Evolutionary conservation across 2,797 vertebrate species (phyloP).

Genomic region (Pseudocheirus occidentalis): DNA sequence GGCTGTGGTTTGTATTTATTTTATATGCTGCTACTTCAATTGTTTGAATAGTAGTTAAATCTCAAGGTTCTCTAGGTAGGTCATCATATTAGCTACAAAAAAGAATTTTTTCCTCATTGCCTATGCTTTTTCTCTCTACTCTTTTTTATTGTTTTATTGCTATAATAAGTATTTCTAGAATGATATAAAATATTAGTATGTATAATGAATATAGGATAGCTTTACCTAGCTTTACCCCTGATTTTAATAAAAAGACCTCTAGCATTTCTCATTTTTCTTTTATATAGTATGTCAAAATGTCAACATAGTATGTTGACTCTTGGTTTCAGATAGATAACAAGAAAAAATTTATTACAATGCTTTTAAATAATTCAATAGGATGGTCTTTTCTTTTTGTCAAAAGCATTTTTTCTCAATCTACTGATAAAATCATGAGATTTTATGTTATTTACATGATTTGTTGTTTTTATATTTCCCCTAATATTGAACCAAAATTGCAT

Average conservation of each 20-base stretch:
- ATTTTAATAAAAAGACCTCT: background rate
- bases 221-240: background rate
- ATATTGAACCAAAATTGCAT: background rate
- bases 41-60: background rate
- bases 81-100: background rate
- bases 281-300: background rate
- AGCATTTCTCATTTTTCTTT: background rate
- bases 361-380: background rate
- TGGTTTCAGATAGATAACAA: background rate
- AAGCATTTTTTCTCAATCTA: background rate
- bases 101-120: background rate
- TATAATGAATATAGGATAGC: background rate
- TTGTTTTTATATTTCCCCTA: background rate
- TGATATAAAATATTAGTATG: background rate
- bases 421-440: background rate
- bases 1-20: background rate
- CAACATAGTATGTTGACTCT: background rate
- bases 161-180: background rate
- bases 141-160: background rate
- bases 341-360: background rate
- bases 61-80: background rate
- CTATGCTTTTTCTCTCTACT: background rate
- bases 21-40: background rate
- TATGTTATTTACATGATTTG: background rate
- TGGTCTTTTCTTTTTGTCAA: background rate